These are phyloP conservation scores for Latheticus oryzae DNA, from an alignment of 2,888 invertebrate genomes.

Conservation along the genomic window DNA sequence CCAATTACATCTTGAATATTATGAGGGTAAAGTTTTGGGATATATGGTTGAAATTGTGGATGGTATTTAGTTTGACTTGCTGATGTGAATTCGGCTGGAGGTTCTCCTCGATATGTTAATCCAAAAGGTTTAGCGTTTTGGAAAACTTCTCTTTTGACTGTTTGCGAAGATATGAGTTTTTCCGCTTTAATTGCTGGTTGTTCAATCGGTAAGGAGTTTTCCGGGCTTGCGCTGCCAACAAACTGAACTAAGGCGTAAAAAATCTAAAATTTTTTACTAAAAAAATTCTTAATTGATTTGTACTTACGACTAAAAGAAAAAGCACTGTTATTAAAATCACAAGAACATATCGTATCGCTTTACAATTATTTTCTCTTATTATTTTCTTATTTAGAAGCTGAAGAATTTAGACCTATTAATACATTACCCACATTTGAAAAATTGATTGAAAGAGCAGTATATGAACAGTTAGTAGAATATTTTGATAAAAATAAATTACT, in stretches of 20 bases:
- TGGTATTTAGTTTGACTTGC: slow-evolving; percentile 47
- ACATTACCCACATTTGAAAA: too few relatives aligned
- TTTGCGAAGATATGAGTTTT: slow-evolving; percentile 34
- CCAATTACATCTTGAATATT: slow-evolving; percentile 61
- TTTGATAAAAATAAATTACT: too few relatives aligned
- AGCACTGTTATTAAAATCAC: slow-evolving; percentile 44
- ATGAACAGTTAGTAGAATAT: too few relatives aligned
- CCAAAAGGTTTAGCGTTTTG: slow-evolving; percentile 51
- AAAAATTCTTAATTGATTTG: slow-evolving; percentile 3
- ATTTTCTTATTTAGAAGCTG: too few relatives aligned
- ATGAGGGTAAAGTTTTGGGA: slow-evolving; percentile 52
- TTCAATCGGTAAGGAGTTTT: slow-evolving; percentile 3
- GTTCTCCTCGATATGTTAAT: slow-evolving; percentile 51
- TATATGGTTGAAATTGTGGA: slow-evolving; percentile 47
- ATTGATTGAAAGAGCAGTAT: too few relatives aligned
- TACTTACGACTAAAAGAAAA: slow-evolving; percentile 53
- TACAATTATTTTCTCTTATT: slow-evolving; percentile 43
- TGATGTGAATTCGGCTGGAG: slow-evolving; percentile 53
- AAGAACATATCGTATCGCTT: slow-evolving; percentile 43
- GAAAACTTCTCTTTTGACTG: slow-evolving; percentile 14
- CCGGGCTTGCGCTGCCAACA: background rate
- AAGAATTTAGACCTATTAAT: too few relatives aligned
- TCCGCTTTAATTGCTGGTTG: slow-evolving; percentile 21
- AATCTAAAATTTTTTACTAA: slow-evolving; percentile 10
- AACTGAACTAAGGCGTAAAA: slow-evolving; percentile 2